Evolutionary conservation across 2,113 vertebrate genomes (phyloP), one percentile per base, ranked within the genome.

Genomic region (Fregetta grallaria): DNA sequence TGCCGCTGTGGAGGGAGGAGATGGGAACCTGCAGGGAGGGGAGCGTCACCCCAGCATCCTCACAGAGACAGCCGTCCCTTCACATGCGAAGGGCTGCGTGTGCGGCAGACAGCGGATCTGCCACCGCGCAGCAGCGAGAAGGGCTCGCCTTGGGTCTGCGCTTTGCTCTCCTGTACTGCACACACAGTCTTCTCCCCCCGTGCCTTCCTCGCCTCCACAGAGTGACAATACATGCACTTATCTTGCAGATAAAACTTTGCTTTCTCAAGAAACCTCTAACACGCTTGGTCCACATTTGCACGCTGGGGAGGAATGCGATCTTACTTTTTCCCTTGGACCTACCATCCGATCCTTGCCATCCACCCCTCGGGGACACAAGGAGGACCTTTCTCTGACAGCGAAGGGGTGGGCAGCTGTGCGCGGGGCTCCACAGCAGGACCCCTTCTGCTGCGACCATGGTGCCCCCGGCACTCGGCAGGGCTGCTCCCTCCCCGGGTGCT

Each of bases 21-120:
- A 6, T 1, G 10, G 15, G 45, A 29, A 22, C 42, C 68, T 6
- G 11, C 66, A 30, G 82, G 63, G 52, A 78, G 27, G 13, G 71
- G 3, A 40, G 14, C 0, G 1, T 22, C 61, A 26, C n/a, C 45
- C 49, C 2, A 0, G 30, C 12, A 21, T 16, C 65, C 52, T 22
- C 0, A 0, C 56, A 26, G 49, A 40, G 50, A 36, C 78, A 7
- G 7, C 3, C 1, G 36, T 0, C n/a, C 45, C 72, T n/a, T 8
- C 0, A 1, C 63, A 44, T 2, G 0, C 1, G 0, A 1, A 7
- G 55, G 58, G 63, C 72, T 10, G 12, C 1, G 20, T 6, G 45
- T 3, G 78, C 0, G 1, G 65, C 65, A 49, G n/a, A 3, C 3
- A 0, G 34, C 1, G 9, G 11, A 7, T 34, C 62, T 45, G 65